A percentile compares a stretch with the other conserved stretches of the same genome.
These are phyloP conservation scores for Trissoscelio sp. DNA, from an alignment of 2,888 invertebrate genomes.

Conservation along the genomic window DNA sequence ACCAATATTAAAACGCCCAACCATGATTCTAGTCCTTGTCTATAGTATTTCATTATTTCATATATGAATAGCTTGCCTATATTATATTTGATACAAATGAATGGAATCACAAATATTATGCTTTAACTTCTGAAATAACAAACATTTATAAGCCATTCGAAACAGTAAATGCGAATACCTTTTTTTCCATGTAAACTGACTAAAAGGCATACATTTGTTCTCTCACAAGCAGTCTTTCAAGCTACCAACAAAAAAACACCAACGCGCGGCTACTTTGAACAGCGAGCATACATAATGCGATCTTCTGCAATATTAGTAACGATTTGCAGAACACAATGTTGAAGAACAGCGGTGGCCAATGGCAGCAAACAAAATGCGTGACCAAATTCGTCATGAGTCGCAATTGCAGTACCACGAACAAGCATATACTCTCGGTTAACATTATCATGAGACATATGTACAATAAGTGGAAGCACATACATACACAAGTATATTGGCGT, in stretches of 20 bases:
- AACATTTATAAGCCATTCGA: too few species aligned
- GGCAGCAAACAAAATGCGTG: conserved; percentile 63
- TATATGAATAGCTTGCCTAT: too few species aligned
- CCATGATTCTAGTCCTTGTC: too few species aligned
- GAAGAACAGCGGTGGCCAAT: conserved; percentile 54
- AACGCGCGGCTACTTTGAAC: conserved; percentile 20
- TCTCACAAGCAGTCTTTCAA: neutral
- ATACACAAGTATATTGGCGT: conserved; percentile 41
- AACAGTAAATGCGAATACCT: neutral
- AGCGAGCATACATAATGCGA: conserved; percentile 12
- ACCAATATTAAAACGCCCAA: too few species aligned
- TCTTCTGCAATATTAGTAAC: conserved; percentile 39
- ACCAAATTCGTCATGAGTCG: conserved; percentile 74
- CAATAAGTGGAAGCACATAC: conserved; percentile 27
- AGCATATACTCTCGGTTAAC: conserved; percentile 30
- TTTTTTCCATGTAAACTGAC: neutral
- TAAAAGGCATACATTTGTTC: neutral
- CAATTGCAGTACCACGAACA: conserved; percentile 63
- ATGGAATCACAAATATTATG: too few species aligned
- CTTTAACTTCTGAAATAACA: too few species aligned
- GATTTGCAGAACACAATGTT: conserved; percentile 36
- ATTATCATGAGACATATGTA: conserved; percentile 36
- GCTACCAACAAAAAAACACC: conserved; percentile 2
- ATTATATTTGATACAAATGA: too few species aligned
- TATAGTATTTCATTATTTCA: too few species aligned